Conservation (phyloP, 2,113 vertebrate genomes). For the Damaliscus lunatus region DNA sequence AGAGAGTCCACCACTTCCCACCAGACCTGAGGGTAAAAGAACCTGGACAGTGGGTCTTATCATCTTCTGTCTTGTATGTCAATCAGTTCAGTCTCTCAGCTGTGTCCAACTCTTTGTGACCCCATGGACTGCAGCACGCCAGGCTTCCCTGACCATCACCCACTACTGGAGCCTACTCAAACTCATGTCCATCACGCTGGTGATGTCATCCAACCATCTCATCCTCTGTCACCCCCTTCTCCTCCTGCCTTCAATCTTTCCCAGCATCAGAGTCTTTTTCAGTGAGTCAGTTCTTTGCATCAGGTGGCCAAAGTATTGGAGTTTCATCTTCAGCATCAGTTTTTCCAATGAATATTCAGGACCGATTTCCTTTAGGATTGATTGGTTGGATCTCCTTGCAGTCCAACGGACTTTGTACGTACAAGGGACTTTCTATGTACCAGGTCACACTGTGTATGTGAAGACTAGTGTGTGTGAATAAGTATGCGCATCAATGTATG, state of each 20-base stretch:
- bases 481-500: background rate
- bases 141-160: background rate
- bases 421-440: background rate
- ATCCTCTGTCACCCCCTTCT: background rate
- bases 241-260: background rate
- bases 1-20: background rate
- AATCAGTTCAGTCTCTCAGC: background rate
- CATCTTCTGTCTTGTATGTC: background rate
- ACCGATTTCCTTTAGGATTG: background rate
- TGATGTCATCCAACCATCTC: background rate
- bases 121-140: background rate
- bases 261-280: background rate
- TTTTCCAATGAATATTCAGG: background rate
- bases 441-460: rapidly evolving
- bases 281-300: background rate
- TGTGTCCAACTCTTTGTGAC: background rate
- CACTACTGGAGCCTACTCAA: background rate
- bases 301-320: background rate
- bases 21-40: background rate
- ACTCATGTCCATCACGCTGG: rapidly evolving
- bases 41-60: background rate
- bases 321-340: background rate
- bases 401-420: background rate
- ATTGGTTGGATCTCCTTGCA: background rate
- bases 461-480: background rate